These are phyloP conservation scores for Macrosiphum euphorbiae DNA, from an alignment of 2,888 invertebrate genomes.

Conservation along the genomic window DNA sequence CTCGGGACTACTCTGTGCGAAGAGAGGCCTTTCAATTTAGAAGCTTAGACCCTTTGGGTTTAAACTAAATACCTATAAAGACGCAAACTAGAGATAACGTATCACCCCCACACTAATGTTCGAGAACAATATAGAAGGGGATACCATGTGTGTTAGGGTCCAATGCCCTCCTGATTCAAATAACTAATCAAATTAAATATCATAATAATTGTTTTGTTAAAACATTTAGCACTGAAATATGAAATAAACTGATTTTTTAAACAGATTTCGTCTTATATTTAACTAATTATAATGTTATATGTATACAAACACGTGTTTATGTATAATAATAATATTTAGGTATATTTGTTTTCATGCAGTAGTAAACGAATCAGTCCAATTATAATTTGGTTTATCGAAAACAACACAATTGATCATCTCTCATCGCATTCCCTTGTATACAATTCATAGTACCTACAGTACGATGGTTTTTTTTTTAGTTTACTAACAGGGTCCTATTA, in stretches of 20 bases:
- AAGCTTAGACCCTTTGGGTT: slow-evolving; percentile 40
- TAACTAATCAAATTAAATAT: slow-evolving; percentile 43
- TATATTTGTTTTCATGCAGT: neutral
- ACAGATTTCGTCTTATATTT: neutral
- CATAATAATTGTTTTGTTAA: slow-evolving; percentile 17
- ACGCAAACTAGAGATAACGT: slow-evolving; percentile 35
- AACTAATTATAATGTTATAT: neutral
- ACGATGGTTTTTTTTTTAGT: neutral
- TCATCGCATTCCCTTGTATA: neutral
- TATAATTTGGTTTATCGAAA: slow-evolving; percentile 20
- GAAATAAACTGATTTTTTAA: neutral
- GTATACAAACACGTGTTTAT: neutral
- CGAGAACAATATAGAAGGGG: slow-evolving; percentile 31
- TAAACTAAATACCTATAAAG: slow-evolving; percentile 56
- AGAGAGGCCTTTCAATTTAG: slow-evolving; percentile 42
- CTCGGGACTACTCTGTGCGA: slow-evolving; percentile 29
- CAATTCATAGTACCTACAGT: neutral
- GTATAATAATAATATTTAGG: neutral
- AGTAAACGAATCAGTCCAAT: slow-evolving; percentile 12
- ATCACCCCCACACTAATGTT: slow-evolving; percentile 39
- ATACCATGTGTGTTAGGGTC: neutral
- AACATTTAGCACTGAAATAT: neutral
- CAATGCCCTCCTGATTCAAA: slow-evolving; percentile 30
- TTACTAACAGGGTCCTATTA: slow-evolving; percentile 44
- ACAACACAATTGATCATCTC: neutral